Conservation (phyloP, 1,140 invertebrate species). For the Leptopilina clavipes region DNA sequence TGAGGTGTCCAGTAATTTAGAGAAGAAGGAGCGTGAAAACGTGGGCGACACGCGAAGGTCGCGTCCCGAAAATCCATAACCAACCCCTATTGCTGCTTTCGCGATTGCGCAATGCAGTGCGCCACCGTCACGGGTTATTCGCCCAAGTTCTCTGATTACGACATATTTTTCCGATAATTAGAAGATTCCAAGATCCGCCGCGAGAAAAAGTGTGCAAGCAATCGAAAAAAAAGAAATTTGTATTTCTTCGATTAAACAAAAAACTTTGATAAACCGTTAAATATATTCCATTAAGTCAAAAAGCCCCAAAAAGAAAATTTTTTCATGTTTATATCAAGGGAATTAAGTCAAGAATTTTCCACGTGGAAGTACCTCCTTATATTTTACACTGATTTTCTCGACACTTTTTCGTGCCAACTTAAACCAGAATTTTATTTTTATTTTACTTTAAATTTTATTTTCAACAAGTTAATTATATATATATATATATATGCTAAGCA, state of each 20-base stretch:
- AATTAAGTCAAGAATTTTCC: not conserved
- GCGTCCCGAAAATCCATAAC: conserved; percentile 69
- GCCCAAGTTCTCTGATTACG: conserved; percentile 44
- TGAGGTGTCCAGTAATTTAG: conserved; percentile 12
- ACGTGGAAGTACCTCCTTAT: not conserved
- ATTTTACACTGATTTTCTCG: not conserved
- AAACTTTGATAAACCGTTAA: not conserved
- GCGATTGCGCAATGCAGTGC: conserved; percentile 52
- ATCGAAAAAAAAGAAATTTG: not conserved
- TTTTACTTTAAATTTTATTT: no score
- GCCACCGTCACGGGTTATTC: conserved; percentile 30
- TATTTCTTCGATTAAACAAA: no score
- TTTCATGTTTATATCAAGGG: not conserved
- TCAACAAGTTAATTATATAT: not conserved
- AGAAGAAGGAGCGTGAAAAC: conserved; percentile 40
- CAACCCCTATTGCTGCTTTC: conserved; percentile 53
- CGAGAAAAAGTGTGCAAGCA: not conserved
- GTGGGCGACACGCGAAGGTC: conserved; percentile 61
- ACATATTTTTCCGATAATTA: conserved; percentile 45
- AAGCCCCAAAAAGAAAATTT: not conserved
- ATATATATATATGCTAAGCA: not conserved
- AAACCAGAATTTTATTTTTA: not conserved
- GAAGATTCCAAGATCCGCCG: conserved; percentile 16
- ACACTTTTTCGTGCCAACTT: conserved; percentile 15
- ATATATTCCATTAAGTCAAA: conserved; percentile 5